These are phyloP conservation scores for Malurus splendens DNA, from an alignment of 2,797 vertebrate species.

Conservation along the genomic window DNA sequence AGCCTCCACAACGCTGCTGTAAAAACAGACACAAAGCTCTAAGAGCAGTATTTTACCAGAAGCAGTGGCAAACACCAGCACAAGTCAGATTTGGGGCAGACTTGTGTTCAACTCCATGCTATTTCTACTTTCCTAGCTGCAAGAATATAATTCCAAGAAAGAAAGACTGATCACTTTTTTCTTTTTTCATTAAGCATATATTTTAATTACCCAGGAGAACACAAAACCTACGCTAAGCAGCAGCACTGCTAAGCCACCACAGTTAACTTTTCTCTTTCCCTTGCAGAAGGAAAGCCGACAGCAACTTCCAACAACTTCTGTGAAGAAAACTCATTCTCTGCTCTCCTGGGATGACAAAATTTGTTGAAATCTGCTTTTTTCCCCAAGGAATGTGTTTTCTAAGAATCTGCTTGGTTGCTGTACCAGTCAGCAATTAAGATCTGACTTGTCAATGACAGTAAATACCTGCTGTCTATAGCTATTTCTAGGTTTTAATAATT, in stretches of 20 bases:
- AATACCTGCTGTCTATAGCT: neutral
- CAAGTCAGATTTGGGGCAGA: neutral
- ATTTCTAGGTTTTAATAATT: neutral
- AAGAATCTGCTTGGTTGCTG: neutral
- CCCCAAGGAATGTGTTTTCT: neutral
- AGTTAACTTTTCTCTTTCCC: neutral
- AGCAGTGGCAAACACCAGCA: neutral
- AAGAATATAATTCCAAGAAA: neutral
- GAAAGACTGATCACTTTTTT: neutral
- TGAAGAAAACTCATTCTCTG: neutral
- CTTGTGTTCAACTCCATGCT: neutral
- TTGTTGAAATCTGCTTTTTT: neutral
- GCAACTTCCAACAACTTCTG: neutral
- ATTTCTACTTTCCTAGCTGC: neutral
- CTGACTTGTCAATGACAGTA: neutral
- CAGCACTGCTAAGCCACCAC: neutral
- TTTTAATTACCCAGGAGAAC: neutral
- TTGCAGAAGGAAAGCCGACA: neutral
- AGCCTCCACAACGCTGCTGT: accelerated
- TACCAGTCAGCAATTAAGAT: neutral
- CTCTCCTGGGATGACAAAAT: neutral
- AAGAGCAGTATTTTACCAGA: neutral
- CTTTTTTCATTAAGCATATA: accelerated
- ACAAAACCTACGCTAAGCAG: neutral
- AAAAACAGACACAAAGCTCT: neutral